Evolutionary conservation across 2,888 invertebrate genomes (phyloP).

Genomic region (Omphaloscelis lunosa): DNA sequence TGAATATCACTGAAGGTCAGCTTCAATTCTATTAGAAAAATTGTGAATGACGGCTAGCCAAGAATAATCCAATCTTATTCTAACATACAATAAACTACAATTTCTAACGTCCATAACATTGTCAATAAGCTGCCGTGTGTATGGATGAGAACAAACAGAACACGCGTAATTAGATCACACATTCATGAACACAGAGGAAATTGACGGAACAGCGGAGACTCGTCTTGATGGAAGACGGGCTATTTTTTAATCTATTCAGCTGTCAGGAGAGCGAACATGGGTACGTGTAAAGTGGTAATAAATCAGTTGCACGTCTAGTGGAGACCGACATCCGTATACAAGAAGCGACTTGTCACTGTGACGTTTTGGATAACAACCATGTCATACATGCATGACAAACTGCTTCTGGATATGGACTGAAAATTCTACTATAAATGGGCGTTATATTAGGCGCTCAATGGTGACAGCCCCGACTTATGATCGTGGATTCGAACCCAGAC

Average conservation of each 20-base stretch:
- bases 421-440: not conserved
- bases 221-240: slow-evolving; percentile 42
- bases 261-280: slow-evolving; percentile 53
- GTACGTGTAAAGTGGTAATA: slow-evolving; percentile 58
- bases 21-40: not conserved
- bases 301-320: slow-evolving; percentile 58
- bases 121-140: slow-evolving; percentile 29
- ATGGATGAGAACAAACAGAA: slow-evolving; percentile 4
- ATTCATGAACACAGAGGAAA: slow-evolving; percentile 40
- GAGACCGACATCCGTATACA: slow-evolving; percentile 58
- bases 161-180: slow-evolving; percentile 38
- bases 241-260: slow-evolving; percentile 59
- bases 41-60: not conserved
- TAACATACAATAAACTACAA: slow-evolving; percentile 1
- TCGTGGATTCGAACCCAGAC: not conserved
- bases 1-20: slow-evolving; percentile 7
- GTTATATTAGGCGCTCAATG: not conserved
- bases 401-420: not conserved
- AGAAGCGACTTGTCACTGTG: slow-evolving; percentile 41
- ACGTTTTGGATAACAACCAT: slow-evolving; percentile 31
- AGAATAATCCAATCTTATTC: not conserved
- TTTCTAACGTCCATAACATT: slow-evolving; percentile 12
- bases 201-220: slow-evolving; percentile 31
- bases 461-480: not conserved
- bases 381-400: slow-evolving; percentile 3